Conservation (phyloP, 2,797 vertebrate species). For the Coendou prehensilis region DNA sequence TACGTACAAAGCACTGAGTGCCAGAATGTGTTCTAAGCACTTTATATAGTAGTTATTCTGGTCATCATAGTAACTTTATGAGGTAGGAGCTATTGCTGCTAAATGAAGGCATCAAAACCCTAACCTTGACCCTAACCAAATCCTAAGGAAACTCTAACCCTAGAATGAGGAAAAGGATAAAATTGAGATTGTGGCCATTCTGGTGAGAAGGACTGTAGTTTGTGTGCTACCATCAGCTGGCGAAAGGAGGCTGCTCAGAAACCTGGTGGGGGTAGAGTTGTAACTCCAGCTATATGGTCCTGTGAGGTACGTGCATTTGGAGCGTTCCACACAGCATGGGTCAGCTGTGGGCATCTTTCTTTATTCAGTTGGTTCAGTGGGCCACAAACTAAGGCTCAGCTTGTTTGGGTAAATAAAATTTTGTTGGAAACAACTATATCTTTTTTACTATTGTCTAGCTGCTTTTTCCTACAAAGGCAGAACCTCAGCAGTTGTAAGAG, state of each 20-base stretch:
- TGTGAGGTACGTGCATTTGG: neutral
- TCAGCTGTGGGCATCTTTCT: neutral
- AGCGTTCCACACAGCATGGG: neutral
- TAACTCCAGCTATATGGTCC: neutral
- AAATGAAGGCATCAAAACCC: neutral
- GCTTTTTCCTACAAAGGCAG: neutral
- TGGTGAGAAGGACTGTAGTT: neutral
- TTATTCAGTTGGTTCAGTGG: neutral
- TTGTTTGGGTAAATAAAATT: constrained; percentile 27
- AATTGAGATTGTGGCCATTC: neutral
- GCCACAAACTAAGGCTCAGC: neutral
- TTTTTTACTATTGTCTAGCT: neutral
- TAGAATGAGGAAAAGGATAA: neutral
- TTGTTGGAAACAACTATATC: neutral
- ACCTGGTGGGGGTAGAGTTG: neutral
- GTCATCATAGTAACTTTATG: neutral
- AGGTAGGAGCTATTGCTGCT: neutral
- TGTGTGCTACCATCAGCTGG: neutral
- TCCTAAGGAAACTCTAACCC: neutral
- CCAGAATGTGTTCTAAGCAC: neutral
- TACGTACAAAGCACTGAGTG: neutral
- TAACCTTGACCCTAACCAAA: neutral
- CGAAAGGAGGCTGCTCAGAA: neutral
- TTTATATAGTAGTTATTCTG: neutral
- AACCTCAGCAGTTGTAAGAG: neutral